Evolutionary conservation across 2,797 vertebrate genomes (phyloP), one percentile per base, ranked within the genome.

Genomic region (Phrynocephalus guinanensis): DNA sequence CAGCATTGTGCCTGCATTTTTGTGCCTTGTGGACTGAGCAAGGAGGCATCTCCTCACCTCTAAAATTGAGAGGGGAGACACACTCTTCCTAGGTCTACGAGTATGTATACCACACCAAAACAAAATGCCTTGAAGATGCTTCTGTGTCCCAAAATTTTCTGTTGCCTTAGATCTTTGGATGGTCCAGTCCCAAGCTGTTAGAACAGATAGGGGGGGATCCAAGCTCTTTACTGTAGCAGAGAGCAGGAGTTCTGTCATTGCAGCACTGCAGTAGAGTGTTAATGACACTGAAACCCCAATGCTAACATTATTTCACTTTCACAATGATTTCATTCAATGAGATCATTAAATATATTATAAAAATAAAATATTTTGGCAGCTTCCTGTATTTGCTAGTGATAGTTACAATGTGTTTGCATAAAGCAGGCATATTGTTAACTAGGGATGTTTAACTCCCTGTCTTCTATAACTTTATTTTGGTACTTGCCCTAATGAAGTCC

Each of bases 301-400:
- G 85, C 82, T 86, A 87, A 78, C 26, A 2, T 90, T 88, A 82
- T 91, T 86, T 91, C 7, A 88, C 87, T 92, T 93, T 82, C 87
- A 38, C 73, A 93, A 79, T 87, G 72, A 89, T 93, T 91, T 90
- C 93, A 92, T 88, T 90, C 5, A 76, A 88, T 83, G 26, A 83
- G 22, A 88, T 95, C 78, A 68, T 94, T 88, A 84, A 92, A 90
- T 94, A 91, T 90, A 90, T 89, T 89, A 80, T 67, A 86, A 88
- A 87, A 87, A 60, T 68, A 38, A 0, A 0, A 38, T 76, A 75
- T 88, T 30, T 87, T 91, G 92, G 91, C 86, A 95, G 93, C 92
- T 94, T 92, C 90, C 90, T 89, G 91, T 94, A 91, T 86, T 88
- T 87, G 67, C 67, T 22, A 91, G 91, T 94, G 89, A 94, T 92